Evolutionary conservation across 2,797 vertebrate species (phyloP).

Genomic region (Echeneis naucrates): DNA sequence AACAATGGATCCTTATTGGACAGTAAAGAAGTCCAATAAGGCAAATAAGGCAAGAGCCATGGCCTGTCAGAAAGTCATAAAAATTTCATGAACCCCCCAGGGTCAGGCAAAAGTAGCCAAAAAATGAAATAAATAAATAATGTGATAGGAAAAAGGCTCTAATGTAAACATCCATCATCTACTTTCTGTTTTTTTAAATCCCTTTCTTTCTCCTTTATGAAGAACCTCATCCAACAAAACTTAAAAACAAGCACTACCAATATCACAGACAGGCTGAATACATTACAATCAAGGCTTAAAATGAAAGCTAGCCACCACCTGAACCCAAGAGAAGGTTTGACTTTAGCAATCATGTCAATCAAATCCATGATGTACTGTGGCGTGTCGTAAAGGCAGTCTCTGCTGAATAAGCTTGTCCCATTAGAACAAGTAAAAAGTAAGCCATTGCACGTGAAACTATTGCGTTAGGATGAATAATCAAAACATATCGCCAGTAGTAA

Average conservation of each 20-base stretch:
- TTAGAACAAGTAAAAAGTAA: constrained; percentile 26
- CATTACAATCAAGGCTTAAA: constrained; percentile 30
- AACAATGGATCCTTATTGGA: constrained; percentile 15
- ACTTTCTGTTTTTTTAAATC: neutral
- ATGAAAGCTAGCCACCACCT: constrained; percentile 10
- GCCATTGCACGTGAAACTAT: constrained; percentile 30
- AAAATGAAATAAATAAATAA: too few species aligned
- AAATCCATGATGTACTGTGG: constrained; percentile 29
- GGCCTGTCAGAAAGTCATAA: too few species aligned
- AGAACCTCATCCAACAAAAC: neutral
- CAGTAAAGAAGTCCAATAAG: neutral
- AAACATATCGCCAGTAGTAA: constrained; percentile 38
- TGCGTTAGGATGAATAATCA: constrained; percentile 49
- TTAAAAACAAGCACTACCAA: constrained; percentile 15
- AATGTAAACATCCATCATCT: neutral
- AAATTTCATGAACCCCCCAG: too few species aligned
- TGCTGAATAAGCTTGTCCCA: constrained; percentile 27
- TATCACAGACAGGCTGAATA: constrained; percentile 15
- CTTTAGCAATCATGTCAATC: constrained; percentile 34
- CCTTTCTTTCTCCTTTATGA: neutral
- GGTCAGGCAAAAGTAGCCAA: too few species aligned
- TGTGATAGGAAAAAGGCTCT: too few species aligned
- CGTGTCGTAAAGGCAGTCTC: constrained; percentile 29
- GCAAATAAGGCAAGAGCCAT: too few species aligned
- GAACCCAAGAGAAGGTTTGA: constrained; percentile 13